Evolutionary conservation across 2,888 invertebrate species (phyloP).

Genomic region (Drosophila engyochracea): DNA sequence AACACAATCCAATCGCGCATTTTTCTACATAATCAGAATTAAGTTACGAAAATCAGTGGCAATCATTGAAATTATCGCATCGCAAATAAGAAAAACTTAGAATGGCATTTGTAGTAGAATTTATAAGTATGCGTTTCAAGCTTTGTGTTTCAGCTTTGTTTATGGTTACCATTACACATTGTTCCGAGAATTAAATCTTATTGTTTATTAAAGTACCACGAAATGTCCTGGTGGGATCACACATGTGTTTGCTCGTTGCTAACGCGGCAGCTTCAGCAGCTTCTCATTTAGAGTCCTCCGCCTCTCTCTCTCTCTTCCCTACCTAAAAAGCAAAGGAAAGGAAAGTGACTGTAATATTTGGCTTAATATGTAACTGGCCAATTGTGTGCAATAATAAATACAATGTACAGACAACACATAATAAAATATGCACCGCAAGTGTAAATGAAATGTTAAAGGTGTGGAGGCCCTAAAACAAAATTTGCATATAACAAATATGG

Average conservation of each 20-base stretch:
- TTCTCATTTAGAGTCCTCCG: conserved; percentile 2
- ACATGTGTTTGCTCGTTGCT: conserved; percentile 37
- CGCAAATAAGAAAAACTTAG: not conserved
- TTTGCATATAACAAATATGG: conserved; percentile 79
- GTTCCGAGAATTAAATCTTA: conserved; percentile 58
- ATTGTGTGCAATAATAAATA: conserved; percentile 68
- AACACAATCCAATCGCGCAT: not conserved
- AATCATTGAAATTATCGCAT: not conserved
- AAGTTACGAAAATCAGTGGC: not conserved
- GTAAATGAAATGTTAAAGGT: conserved; percentile 74
- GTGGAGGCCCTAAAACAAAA: conserved; percentile 28
- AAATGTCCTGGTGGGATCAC: conserved; percentile 36
- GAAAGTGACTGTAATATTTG: conserved; percentile 27
- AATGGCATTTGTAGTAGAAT: not conserved
- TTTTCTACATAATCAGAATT: not conserved
- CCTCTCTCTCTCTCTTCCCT: too few species aligned
- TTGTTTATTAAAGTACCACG: conserved; percentile 57
- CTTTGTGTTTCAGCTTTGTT: not conserved
- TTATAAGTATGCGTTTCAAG: not conserved
- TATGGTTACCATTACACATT: conserved; percentile 37
- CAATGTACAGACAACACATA: conserved; percentile 44
- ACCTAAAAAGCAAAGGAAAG: not conserved
- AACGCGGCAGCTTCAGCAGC: not conserved
- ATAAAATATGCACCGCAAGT: conserved; percentile 79
- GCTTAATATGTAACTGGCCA: conserved; percentile 70